Base-by-base conservation (phyloP, 2,113 vertebrate genomes). In the Balaeniceps rex region DNA sequence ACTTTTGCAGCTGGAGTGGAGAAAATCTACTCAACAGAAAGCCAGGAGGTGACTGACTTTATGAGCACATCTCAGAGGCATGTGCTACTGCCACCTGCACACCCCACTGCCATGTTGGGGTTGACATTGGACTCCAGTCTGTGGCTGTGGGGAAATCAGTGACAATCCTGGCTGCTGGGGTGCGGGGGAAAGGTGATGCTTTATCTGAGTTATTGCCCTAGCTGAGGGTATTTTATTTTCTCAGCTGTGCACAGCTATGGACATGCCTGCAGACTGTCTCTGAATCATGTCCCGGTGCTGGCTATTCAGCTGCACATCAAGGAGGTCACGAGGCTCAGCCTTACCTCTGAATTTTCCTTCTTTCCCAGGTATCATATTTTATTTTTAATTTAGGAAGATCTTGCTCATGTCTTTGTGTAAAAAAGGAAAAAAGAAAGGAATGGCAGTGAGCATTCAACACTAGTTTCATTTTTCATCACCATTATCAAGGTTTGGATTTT, bases 401-500 rank as follows among this genome's bases (percentile, higher is more conserved):
- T 91, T 91, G 38, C 26, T 88, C 16, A 4, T 79, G 40, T 60
- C 33, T 82, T 83, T 69, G 61, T 49, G 8, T 7, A 31, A 55
- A 55, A 46, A n/a, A 52, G 54, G 23, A 28, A n/a, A 11, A 38
- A 58, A 60, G 28, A 58, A 65, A 23, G 3, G 25, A 64, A 78
- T 23, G 31, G 65, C 74, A 76, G 77, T 6, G 23, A 95, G 49
- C 19, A 47, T 64, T 95, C 84, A 95, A 61, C 26, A 13, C 66
- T 23, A 51, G 77, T 76, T 91, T 95, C 66, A 64, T 89, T 96
- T 94, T 93, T 92, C 91, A 87, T 77, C 81, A 21, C 54, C 33
- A 21, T 69, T 96, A 93, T 82, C 81, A 85, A 72, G 61, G 91
- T 70, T 85, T 85, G 87, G 87, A 94, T 96, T 96, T 96, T 91